Conservation (phyloP, 2,113 vertebrate species). For the Dryoscopus gambensis region DNA sequence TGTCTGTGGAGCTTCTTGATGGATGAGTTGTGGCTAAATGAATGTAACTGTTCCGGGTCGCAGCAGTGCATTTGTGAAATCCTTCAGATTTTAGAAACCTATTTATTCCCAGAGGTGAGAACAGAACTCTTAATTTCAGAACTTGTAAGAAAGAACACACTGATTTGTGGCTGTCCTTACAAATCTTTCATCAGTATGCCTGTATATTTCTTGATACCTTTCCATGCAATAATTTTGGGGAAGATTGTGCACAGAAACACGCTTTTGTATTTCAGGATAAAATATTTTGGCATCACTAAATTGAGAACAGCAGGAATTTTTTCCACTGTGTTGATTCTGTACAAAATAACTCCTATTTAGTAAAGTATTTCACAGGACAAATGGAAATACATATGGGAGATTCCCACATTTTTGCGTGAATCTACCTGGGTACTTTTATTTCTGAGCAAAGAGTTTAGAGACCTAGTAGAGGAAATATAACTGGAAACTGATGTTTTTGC, state of each 20-base stretch:
- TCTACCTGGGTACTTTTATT: not conserved
- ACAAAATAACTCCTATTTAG: not conserved
- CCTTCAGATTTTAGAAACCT: not conserved
- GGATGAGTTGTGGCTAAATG: not conserved
- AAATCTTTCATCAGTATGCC: not conserved
- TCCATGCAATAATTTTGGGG: not conserved
- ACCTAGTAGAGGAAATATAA: not conserved
- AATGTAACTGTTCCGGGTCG: accelerated
- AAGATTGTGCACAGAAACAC: not conserved
- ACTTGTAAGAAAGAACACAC: not conserved
- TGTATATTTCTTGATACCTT: not conserved
- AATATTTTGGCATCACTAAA: not conserved
- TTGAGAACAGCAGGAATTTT: not conserved
- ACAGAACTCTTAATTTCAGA: not conserved
- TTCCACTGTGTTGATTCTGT: not conserved
- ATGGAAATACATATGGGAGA: not conserved
- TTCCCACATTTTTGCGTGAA: not conserved
- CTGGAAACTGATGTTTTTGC: not conserved
- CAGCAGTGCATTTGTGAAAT: not conserved
- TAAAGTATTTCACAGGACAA: not conserved
- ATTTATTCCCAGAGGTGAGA: not conserved
- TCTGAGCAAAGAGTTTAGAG: not conserved
- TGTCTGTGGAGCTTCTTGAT: not conserved
- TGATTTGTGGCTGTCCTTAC: not conserved
- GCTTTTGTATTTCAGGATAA: not conserved